Base-by-base conservation (phyloP, 2,113 vertebrate species). In the Poeciliopsis prolifica region DNA sequence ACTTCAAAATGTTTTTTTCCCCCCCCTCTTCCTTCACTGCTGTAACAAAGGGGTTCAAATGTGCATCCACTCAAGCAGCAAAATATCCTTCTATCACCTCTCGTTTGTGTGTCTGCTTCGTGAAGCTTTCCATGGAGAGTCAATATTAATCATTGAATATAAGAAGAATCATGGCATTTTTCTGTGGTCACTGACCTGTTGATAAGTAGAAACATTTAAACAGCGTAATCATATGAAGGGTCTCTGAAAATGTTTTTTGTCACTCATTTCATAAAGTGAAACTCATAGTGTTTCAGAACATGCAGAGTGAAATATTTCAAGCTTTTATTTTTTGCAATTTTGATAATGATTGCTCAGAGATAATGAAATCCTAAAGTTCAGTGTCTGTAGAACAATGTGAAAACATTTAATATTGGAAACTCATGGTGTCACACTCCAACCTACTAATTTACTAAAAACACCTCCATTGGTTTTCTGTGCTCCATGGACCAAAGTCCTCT, bases 21-120 rank as follows among this genome's bases (percentile, higher is more conserved):
- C 68, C 42, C 4, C 4, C 35, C 35, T 61, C 61, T 73, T 74
- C 61, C 76, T 68, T 77, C 70, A 70, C 33, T 67, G 29, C 68
- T 64, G 9, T 80, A 83, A 87, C 83, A 87, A 89, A 87, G 28
- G 74, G 77, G 86, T 88, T 91, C 86, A 89, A 91, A 89, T 33
- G 74, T 88, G 78, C 79, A 89, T 75, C 78, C 80, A 83, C 40
- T 89, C 77, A 88, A 84, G 88, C 75, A 85, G 71, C 40, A 84
- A 77, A 63, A 82, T 35, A 2, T 84, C 77, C 42, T 73, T 62
- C 76, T 64, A 60, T 76, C 58, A 48, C 72, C 61, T 60, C 63
- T 62, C 3, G 4, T 86, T 75, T 87, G 65, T 26, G 14, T 62
- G 13, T 66, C 64, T 68, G 65, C 24, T 80, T 74, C 19, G 60